Conservation (phyloP, 2,797 vertebrate species). For the Mycteria americana region DNA sequence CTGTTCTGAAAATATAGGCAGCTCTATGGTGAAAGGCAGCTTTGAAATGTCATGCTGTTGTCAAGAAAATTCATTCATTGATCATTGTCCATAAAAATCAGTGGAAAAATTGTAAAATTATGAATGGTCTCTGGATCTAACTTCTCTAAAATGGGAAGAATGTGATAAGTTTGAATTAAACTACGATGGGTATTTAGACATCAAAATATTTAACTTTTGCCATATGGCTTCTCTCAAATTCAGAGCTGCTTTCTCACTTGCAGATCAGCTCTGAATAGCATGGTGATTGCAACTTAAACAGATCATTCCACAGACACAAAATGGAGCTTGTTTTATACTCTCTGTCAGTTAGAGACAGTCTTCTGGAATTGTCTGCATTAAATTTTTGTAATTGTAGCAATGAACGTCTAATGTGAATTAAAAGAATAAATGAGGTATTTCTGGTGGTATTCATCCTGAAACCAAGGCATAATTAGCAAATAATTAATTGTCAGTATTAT, state of each 20-base stretch:
- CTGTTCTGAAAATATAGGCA: not conserved
- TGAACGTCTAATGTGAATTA: not conserved
- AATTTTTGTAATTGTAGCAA: not conserved
- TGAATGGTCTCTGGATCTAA: not conserved
- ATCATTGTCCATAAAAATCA: not conserved
- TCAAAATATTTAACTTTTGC: not conserved
- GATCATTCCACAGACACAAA: not conserved
- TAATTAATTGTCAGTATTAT: not conserved
- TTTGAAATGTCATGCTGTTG: not conserved
- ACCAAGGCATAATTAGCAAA: not conserved
- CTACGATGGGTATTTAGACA: not conserved
- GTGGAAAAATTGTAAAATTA: not conserved
- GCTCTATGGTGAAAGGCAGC: not conserved
- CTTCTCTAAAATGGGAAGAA: not conserved
- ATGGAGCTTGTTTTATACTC: not conserved
- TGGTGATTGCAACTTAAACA: no score
- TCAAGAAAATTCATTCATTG: not conserved
- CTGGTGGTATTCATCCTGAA: not conserved
- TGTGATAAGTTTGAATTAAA: not conserved
- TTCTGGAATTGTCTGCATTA: not conserved
- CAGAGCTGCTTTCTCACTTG: not conserved
- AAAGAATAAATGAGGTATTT: not conserved
- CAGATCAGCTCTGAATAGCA: not conserved
- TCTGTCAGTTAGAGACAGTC: not conserved
- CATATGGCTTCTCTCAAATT: not conserved